Evolutionary conservation across 1,140 invertebrate genomes (phyloP).

Genomic region (Pogonognathellus flavescens): DNA sequence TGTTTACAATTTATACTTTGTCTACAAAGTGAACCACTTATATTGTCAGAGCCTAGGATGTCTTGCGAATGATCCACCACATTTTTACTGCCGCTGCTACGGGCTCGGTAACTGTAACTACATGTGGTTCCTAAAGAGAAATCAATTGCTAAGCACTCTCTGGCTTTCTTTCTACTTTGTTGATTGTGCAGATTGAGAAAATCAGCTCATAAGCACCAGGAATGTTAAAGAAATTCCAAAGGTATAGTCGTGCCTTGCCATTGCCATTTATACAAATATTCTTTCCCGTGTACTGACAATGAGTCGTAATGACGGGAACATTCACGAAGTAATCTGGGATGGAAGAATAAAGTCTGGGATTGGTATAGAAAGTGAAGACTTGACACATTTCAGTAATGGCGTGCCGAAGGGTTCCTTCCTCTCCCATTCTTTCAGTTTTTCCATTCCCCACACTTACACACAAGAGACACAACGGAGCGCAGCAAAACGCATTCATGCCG

Average conservation of each 20-base stretch:
- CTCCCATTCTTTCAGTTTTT: slow-evolving; percentile 31
- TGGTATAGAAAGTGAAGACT: slow-evolving; percentile 55
- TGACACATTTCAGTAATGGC: slow-evolving; percentile 57
- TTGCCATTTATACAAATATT: neutral
- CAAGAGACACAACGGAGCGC: neutral
- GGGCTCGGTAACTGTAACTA: no score
- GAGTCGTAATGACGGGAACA: no score
- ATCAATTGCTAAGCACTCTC: neutral
- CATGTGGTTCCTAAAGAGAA: neutral
- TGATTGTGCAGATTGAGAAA: neutral
- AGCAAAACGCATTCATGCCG: neutral
- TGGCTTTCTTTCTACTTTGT: neutral
- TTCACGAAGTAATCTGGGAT: slow-evolving; percentile 4
- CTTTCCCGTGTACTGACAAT: neutral
- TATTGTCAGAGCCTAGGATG: no score
- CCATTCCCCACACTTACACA: slow-evolving; percentile 12
- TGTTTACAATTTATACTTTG: no score
- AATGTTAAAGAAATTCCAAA: neutral
- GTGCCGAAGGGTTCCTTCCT: slow-evolving; percentile 52
- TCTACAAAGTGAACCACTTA: no score
- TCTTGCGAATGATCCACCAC: no score
- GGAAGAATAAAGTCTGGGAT: slow-evolving; percentile 32
- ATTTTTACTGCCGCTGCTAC: no score
- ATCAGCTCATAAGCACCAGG: neutral
- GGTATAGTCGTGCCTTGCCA: neutral